Conservation (phyloP, 2,797 vertebrate species). For the Pristis pectinata region DNA sequence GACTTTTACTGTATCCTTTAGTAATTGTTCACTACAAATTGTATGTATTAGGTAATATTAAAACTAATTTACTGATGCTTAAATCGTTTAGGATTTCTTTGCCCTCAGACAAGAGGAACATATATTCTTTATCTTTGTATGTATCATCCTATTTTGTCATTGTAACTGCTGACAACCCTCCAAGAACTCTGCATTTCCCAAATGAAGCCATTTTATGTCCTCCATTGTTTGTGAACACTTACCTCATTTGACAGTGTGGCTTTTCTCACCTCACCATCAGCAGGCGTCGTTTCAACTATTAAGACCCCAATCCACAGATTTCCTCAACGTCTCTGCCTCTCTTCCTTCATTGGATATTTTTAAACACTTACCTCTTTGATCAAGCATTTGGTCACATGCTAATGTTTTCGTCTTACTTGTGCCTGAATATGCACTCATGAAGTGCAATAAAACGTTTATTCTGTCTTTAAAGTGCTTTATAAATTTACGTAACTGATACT, state of each 20-base stretch:
- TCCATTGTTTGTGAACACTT: no score
- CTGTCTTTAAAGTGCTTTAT: neutral
- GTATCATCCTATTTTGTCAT: neutral
- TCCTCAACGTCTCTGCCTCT: no score
- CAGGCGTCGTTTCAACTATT: neutral
- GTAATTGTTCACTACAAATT: neutral
- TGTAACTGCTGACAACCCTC: neutral
- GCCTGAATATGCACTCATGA: neutral
- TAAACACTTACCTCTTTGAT: neutral
- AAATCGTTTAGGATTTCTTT: neutral
- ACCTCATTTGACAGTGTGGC: no score
- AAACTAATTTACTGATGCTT: neutral
- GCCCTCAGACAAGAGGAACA: neutral
- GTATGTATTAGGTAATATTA: neutral
- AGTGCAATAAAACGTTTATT: neutral
- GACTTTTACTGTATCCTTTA: neutral
- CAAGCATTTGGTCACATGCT: neutral
- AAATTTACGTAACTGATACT: neutral
- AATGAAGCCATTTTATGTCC: neutral
- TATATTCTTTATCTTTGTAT: neutral
- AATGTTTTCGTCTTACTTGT: neutral
- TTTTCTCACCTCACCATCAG: neutral
- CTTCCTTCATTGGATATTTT: neutral
- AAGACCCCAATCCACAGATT: neutral
- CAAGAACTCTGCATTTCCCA: neutral